Evolutionary conservation across 2,797 vertebrate species (phyloP).

Genomic region (Kryptopterus vitreolus): DNA sequence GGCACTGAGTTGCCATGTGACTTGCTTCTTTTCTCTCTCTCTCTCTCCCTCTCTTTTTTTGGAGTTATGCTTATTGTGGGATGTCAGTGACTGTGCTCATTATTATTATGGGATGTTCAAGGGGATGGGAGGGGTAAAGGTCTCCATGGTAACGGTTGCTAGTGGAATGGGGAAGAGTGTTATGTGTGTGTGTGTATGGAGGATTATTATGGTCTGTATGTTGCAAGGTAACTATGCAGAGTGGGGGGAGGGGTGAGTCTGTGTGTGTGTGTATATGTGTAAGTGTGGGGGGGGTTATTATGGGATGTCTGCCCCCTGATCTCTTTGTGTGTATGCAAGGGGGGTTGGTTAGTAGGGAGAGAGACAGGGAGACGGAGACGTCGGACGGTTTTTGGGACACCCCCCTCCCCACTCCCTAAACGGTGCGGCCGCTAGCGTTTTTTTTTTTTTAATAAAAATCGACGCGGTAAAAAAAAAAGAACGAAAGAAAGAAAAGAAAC

Average conservation of each 20-base stretch:
- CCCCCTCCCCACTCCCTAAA: too few species aligned
- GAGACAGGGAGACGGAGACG: slow-evolving; percentile 73
- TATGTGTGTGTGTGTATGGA: slow-evolving; percentile 64
- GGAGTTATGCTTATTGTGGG: slow-evolving; percentile 86
- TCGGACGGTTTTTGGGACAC: slow-evolving; percentile 63
- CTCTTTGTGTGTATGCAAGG: slow-evolving; percentile 84
- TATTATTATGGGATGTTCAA: slow-evolving; percentile 81
- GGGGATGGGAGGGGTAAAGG: slow-evolving; percentile 67
- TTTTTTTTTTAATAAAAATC: too few species aligned
- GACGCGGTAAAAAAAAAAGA: too few species aligned
- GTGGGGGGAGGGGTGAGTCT: slow-evolving; percentile 77
- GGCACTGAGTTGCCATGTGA: slow-evolving; percentile 76
- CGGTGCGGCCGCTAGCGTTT: too few species aligned
- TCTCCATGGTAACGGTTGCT: slow-evolving; percentile 79
- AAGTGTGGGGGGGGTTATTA: slow-evolving; percentile 76
- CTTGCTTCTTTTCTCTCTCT: slow-evolving; percentile 47
- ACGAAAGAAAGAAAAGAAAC: neutral
- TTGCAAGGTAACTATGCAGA: slow-evolving; percentile 89
- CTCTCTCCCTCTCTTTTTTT: slow-evolving; percentile 73
- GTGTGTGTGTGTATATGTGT: slow-evolving; percentile 64
- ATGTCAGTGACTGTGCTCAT: slow-evolving; percentile 80
- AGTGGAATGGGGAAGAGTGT: slow-evolving; percentile 79
- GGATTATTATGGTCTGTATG: slow-evolving; percentile 88
- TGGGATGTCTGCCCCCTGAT: slow-evolving; percentile 86
- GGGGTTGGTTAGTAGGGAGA: slow-evolving; percentile 66